Base-by-base conservation (phyloP, 1,140 invertebrate genomes). In the Drosophila mojavensis region DNA sequence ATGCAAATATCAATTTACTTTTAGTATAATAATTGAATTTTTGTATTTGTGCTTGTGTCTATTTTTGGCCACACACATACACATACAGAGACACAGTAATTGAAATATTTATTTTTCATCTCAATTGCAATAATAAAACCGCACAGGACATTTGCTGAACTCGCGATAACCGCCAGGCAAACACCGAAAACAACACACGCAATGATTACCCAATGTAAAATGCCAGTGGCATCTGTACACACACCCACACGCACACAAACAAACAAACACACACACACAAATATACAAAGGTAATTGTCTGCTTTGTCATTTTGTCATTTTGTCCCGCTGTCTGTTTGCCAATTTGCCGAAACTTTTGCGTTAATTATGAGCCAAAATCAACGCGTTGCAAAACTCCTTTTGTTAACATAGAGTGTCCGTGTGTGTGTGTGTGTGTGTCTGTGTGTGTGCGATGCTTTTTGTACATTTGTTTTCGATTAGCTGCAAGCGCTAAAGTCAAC, bases 11-110 rank as follows among this genome's bases (percentile, higher is more conserved):
- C 84, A 88, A 88, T 88, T 88, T 89, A 84, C 84, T 84, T 84
- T 88, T 75, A 75, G 84, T 77, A 84, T 89, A 83, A 89, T 88
- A 88, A 88, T 89, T 89, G 84, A 78, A 84, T 88, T 88, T 88
- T 83, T 89, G 83, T 69, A 70, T 83, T 71, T 79, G 69, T 86
- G 60, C 59, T 72, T 50, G 71, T 85, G 81, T 85, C 75, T 72
- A 75, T 71, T 75, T 75, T 86, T 48, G 80, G 43, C 43, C n/a
- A 15, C 43, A 1, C 43, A 47, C 43, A 47, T 3, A 33, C 5
- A 33, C 5, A 33, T 0, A 33, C 5, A 33, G 7, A 33, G 1
- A 9, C 5, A 20, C 15, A 9, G 58, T 89, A 89, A 88, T 89
- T 88, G 84, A 65, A 88, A 88, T 84, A 88, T 88, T 88, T 88